Evolutionary conservation across 2,113 vertebrate genomes (phyloP), one percentile per base, ranked within the genome.

Genomic region (Nansenia antarctica): DNA sequence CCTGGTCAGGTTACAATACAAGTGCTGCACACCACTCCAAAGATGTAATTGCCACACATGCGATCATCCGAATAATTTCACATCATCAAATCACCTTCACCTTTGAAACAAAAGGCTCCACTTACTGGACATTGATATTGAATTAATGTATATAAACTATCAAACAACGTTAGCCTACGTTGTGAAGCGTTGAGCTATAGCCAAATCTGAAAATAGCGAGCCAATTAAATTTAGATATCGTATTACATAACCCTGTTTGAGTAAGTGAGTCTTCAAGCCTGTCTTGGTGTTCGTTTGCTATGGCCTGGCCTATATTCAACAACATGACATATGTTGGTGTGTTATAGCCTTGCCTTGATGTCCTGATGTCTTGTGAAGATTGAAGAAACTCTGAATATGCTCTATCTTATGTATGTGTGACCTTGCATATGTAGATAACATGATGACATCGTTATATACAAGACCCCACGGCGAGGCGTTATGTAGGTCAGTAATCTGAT

Each of bases 401-500:
- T n/a, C 27, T 74, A 73, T 84, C 78, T 67, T 76, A n/a, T n/a
- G n/a, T n/a, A n/a, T n/a, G 57, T 63, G 70, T 75, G 77, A 70
- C 79, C 72, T 78, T 77, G 76, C 74, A 45, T 61, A 59, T 62
- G 11, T 42, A 35, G 8, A 30, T 24, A 20, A 52, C 12, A 53
- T 52, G 22, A 45, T 18, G 34, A 29, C 14, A 20, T 2, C 3
- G 45, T 62, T n/a, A 62, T 32, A 7, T 31, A 5, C 65, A 32
- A 52, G 49, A 22, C 55, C 1, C 42, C 53, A 62, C 45, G 65
- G 67, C 82, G 81, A 79, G 86, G 79, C 70, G 65, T 71, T 80
- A 88, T 86, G 86, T 87, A 83, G 84, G 81, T 82, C 75, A 85
- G 82, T 76, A 82, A 84, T 83, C 53, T 72, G 86, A 76, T 86